phyloP scores from a whole-genome alignment of 2,113 vertebrate genomes.

The Camelus bactrianus region DNA sequence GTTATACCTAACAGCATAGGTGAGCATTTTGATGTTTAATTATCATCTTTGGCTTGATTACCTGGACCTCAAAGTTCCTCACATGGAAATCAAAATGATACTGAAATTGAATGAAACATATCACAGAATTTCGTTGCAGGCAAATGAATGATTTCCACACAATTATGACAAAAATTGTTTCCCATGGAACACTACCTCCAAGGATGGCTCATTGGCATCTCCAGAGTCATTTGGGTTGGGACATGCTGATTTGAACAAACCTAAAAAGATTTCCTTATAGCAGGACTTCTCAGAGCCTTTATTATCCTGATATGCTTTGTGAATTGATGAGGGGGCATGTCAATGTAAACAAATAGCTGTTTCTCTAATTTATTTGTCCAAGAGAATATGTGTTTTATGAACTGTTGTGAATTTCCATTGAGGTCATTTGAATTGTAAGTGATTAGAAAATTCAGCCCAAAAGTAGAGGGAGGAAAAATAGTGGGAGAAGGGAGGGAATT shows the following conservation, averaged over 20 bases:
- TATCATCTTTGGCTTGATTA: constrained; percentile 6
- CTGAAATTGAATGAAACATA: background rate
- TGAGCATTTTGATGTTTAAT: background rate
- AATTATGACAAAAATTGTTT: background rate
- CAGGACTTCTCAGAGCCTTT: constrained; percentile 5
- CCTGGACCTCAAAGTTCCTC: background rate
- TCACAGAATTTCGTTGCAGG: background rate
- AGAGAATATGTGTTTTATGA: background rate
- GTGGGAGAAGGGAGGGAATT: background rate
- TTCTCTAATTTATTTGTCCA: background rate
- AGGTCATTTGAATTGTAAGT: background rate
- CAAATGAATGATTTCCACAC: background rate
- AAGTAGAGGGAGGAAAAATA: background rate
- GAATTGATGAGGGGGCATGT: background rate
- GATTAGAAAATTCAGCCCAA: constrained; percentile 4
- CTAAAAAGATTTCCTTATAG: background rate
- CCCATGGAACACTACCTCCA: background rate
- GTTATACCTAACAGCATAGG: background rate
- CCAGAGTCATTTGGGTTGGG: background rate
- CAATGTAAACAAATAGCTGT: background rate
- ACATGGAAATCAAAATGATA: background rate
- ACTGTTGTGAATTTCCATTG: background rate
- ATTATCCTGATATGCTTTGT: background rate
- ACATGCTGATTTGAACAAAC: background rate
- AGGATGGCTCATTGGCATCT: background rate